Conservation (phyloP, 2,113 vertebrate species). For the Ictalurus furcatus region DNA sequence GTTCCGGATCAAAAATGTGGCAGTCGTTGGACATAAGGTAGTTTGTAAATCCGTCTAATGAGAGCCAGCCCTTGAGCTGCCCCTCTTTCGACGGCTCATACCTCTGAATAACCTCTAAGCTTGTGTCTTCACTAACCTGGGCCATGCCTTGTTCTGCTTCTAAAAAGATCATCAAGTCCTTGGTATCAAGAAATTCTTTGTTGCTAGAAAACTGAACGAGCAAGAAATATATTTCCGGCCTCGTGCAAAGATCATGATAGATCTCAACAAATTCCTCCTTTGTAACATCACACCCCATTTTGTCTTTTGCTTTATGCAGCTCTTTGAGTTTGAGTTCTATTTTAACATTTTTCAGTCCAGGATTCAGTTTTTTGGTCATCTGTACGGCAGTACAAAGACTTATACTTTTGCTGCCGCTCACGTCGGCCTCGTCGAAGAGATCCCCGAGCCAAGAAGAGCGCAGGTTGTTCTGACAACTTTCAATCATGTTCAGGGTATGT, state of each 20-base stretch:
- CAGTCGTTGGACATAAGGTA: slow-evolving; percentile 96
- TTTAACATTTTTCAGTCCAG: slow-evolving; percentile 92
- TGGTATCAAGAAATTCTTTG: slow-evolving; percentile 96
- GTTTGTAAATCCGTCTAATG: slow-evolving; percentile 94
- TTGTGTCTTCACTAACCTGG: slow-evolving; percentile 92
- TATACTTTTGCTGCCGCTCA: slow-evolving; percentile 78
- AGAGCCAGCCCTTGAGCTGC: slow-evolving; percentile 88
- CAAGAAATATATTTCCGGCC: slow-evolving; percentile 97
- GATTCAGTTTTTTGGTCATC: slow-evolving; percentile 89
- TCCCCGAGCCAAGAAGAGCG: slow-evolving; percentile 93
- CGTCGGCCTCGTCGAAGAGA: slow-evolving; percentile 84
- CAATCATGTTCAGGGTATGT: slow-evolving; percentile 92
- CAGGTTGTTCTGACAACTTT: slow-evolving; percentile 93
- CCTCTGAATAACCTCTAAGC: slow-evolving; percentile 90
- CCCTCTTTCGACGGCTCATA: slow-evolving; percentile 94
- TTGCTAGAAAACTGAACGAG: slow-evolving; percentile 99
- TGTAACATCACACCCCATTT: slow-evolving; percentile 79
- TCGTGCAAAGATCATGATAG: slow-evolving; percentile 96
- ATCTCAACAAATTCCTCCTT: slow-evolving; percentile 98
- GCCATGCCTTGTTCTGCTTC: slow-evolving; percentile 98
- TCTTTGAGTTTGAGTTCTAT: slow-evolving; percentile 98
- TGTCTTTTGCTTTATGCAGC: slow-evolving; percentile 91
- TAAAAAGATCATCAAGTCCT: slow-evolving; percentile 98
- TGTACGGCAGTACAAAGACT: slow-evolving; percentile 85
- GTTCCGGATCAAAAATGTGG: slow-evolving; percentile 95